Evolutionary conservation across 2,797 vertebrate species (phyloP), one percentile per base, ranked within the genome.

Genomic region (Notoglanidium macrostoma): DNA sequence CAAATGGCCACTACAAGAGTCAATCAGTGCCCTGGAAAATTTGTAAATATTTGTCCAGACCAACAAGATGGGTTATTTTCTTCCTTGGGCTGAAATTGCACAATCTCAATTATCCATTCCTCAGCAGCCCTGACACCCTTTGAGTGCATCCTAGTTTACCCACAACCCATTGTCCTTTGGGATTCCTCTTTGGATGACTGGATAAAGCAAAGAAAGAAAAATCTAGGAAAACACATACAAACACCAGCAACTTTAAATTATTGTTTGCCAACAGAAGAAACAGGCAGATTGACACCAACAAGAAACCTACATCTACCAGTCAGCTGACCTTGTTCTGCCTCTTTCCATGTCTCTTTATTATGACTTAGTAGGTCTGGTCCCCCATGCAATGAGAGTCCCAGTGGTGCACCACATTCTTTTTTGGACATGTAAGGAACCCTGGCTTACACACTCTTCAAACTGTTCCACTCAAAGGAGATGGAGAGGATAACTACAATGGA

Each of bases 1-100:
- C 81, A 68, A 68, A 68, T 21, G 9, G 19, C n/a, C 19, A 35
- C n/a, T 51, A 63, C 29, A 83, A 83, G n/a, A 54, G n/a, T 68
- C 68, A 83, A 54, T 54, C n/a, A 68, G 46, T 54, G 29, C 63
- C 21, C 6, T 54, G n/a, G 80, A 68, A 83, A 51, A 68, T 83
- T 3, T 32, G 46, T 68, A 51, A 29, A 32, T 49, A 83, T 68
- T 63, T 54, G 81, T 68, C n/a, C 8, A 5, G 15, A 51, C 49
- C 15, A 83, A 46, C 0, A 32, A 32, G 8, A 49, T 51, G 46
- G 67, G 80, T 82, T 6, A 81, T 63, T n/a, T 82, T 67, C n/a
- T 49, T 65, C 26, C n/a, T 9, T 51, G 81, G 44, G 8, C 23
- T 29, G 4, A 83, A 83, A 82, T 82, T 49, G 17, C 40, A 80